Conservation (phyloP, 2,113 vertebrate species). For the Helogale parvula region DNA sequence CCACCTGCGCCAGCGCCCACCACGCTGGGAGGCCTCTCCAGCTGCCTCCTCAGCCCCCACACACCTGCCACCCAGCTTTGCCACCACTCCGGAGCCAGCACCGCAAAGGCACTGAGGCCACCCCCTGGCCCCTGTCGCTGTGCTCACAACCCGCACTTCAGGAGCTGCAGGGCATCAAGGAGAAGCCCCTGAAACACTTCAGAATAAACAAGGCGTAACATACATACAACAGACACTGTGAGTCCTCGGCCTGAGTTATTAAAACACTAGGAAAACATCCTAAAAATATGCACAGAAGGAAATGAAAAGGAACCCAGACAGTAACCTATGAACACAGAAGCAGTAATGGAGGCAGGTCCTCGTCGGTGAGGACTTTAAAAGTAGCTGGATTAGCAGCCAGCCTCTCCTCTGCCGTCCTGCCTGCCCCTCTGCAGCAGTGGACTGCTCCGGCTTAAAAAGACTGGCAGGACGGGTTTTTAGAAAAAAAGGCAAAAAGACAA, state of each 20-base stretch:
- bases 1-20: not conserved
- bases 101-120: rapidly evolving
- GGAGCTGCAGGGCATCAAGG: too few relatives aligned
- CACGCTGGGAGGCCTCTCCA: rapidly evolving
- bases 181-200: not conserved
- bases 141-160: not conserved
- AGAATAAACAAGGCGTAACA: not conserved
- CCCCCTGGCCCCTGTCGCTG: rapidly evolving
- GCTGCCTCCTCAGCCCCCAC: not conserved
- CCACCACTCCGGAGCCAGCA: not conserved
- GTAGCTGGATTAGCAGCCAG: not conserved
- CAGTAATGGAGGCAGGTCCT: rapidly evolving
- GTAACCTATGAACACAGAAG: rapidly evolving
- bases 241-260: not conserved
- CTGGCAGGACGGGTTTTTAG: too few relatives aligned
- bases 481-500: too few relatives aligned
- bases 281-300: too few relatives aligned
- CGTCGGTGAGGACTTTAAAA: rapidly evolving
- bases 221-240: rapidly evolving
- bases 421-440: too few relatives aligned
- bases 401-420: too few relatives aligned
- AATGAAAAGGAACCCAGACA: not conserved
- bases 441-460: too few relatives aligned
- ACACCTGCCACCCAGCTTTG: not conserved
- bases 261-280: not conserved